A percentile compares a stretch with the other conserved stretches of the same genome.
Evolutionary conservation across 2,113 vertebrate species (phyloP).

Genomic region (Morone saxatilis): DNA sequence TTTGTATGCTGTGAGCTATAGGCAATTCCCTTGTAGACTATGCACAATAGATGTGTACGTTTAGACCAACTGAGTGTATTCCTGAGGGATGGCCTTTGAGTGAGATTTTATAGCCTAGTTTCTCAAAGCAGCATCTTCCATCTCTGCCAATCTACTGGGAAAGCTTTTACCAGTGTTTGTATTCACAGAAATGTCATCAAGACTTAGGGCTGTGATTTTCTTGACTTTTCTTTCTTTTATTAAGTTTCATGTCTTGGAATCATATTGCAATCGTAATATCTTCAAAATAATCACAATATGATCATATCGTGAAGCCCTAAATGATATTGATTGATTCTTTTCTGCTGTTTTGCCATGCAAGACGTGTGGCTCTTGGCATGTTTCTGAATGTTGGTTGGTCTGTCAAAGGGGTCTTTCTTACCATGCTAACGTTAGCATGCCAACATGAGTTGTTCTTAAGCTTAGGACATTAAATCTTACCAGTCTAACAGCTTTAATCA

Average conservation of each 20-base stretch:
- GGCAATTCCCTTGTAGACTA: conserved; percentile 9
- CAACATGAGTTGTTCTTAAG: neutral
- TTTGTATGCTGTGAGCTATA: conserved; percentile 5
- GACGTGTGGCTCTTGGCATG: neutral
- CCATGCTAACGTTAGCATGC: neutral
- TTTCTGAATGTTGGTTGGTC: neutral
- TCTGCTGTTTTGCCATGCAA: too few species aligned
- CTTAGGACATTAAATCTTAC: neutral
- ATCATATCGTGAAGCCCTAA: too few species aligned
- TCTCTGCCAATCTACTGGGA: conserved; percentile 37
- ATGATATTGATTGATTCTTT: too few species aligned
- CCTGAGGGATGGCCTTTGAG: conserved; percentile 36
- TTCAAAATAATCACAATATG: too few species aligned
- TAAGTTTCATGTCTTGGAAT: neutral
- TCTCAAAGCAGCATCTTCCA: conserved; percentile 49
- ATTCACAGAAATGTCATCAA: conserved; percentile 26
- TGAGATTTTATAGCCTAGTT: conserved; percentile 57
- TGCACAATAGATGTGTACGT: conserved; percentile 17
- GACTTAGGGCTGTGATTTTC: conserved; percentile 9
- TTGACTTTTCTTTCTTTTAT: neutral
- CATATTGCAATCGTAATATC: too few species aligned
- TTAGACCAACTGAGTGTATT: conserved; percentile 29
- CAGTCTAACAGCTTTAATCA: neutral
- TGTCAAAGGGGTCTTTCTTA: neutral
- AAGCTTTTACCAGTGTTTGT: conserved; percentile 22